Evolutionary conservation across 2,113 vertebrate species (phyloP).

Genomic region (Forbesichthys papilliferus): DNA sequence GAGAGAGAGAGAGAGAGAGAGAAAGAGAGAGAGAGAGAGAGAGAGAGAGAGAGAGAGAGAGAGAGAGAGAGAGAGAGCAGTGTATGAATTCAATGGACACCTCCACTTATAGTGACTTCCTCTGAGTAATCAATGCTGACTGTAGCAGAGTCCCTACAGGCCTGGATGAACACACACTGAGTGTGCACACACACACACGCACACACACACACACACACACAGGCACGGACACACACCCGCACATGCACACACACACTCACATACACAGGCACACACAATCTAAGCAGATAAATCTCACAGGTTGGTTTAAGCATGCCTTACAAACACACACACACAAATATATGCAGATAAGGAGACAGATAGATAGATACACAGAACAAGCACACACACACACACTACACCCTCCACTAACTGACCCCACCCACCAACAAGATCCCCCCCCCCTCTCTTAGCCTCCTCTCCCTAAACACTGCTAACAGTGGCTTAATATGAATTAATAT

Average conservation of each 20-base stretch:
- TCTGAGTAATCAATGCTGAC: slow-evolving; percentile 61
- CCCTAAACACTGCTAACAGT: too few relatives aligned
- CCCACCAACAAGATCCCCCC: too few relatives aligned
- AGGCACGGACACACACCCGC: background rate
- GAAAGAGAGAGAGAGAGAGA: background rate
- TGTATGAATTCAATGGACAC: slow-evolving; percentile 54
- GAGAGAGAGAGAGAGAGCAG: slow-evolving; percentile 2
- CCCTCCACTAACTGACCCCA: too few relatives aligned
- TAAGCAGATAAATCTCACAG: too few relatives aligned
- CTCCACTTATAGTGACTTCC: slow-evolving; percentile 63
- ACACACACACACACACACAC: background rate
- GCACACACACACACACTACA: too few relatives aligned
- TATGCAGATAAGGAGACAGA: too few relatives aligned
- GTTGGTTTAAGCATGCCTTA: too few relatives aligned
- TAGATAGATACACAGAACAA: too few relatives aligned
- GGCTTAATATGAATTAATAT: too few relatives aligned
- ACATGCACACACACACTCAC: too few relatives aligned
- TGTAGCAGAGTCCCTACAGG: slow-evolving; percentile 60
- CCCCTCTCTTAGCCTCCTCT: too few relatives aligned
- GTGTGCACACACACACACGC: slow-evolving; percentile 47
- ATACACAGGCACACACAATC: too few relatives aligned
- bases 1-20: slow-evolving; percentile 12
- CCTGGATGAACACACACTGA: slow-evolving; percentile 45
- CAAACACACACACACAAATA: background rate
- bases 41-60: background rate